phyloP scores from a whole-genome alignment of 1,140 invertebrate genomes.

The Caenorhabditis remanei region DNA sequence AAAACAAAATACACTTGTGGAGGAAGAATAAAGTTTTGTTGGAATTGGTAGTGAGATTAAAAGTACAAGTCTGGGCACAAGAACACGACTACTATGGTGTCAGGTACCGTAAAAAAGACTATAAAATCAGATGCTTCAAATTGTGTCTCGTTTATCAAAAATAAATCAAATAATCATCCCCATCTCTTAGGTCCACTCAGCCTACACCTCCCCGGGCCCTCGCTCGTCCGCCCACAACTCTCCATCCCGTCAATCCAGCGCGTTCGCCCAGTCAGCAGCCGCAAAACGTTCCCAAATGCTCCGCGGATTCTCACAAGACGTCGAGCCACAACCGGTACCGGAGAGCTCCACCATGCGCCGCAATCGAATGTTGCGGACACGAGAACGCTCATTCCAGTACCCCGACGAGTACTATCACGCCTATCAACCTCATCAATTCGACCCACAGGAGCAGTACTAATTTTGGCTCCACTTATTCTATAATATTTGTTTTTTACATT shows the following conservation, averaged over 20 bases:
- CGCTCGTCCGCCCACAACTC: slow-evolving; percentile 53
- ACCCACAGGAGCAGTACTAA: slow-evolving; percentile 43
- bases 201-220: slow-evolving; percentile 47
- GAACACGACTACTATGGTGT: too few relatives aligned
- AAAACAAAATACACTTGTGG: too few relatives aligned
- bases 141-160: too few relatives aligned
- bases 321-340: slow-evolving; percentile 54
- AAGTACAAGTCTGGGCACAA: too few relatives aligned
- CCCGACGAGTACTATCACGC: slow-evolving; percentile 56
- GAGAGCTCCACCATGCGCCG: slow-evolving; percentile 21
- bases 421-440: slow-evolving; percentile 39
- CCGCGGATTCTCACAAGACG: slow-evolving; percentile 67
- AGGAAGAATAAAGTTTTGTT: too few relatives aligned
- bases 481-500: background rate
- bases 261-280: slow-evolving; percentile 38
- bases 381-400: slow-evolving; percentile 40
- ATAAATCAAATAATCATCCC: too few relatives aligned
- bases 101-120: too few relatives aligned
- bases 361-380: slow-evolving; percentile 23
- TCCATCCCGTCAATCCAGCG: slow-evolving; percentile 14
- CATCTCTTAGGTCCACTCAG: slow-evolving; percentile 11
- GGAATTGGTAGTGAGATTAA: too few relatives aligned
- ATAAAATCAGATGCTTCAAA: too few relatives aligned
- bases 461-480: background rate
- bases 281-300: slow-evolving; percentile 66